Percentiles rank a stretch among this genome's conserved stretches.
These are phyloP conservation scores for Sinocyclocheilus anshuiensis DNA, from an alignment of 2,113 vertebrate species.

Conservation along the genomic window DNA sequence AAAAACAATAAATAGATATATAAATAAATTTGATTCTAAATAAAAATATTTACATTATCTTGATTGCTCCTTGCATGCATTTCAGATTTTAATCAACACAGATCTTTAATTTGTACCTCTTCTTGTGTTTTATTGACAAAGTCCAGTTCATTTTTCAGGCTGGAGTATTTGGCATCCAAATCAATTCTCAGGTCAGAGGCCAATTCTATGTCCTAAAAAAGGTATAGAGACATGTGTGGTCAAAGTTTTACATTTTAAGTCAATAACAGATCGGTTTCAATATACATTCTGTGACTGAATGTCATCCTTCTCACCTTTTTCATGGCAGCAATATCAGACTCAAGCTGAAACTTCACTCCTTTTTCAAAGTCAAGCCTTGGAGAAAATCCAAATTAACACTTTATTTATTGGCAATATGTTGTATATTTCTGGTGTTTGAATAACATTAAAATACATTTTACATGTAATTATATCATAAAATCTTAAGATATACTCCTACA, in stretches of 20 bases:
- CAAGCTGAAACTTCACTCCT: conserved; percentile 70
- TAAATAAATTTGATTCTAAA: no score
- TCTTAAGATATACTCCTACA: no score
- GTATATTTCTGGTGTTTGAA: no score
- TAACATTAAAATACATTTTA: no score
- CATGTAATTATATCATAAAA: no score
- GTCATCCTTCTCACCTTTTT: conserved; percentile 58
- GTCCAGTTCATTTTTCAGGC: conserved; percentile 65
- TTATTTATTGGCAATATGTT: neutral
- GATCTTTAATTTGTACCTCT: conserved; percentile 52
- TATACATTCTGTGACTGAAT: neutral
- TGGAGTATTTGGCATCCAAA: conserved; percentile 63
- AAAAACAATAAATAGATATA: no score
- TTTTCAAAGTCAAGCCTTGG: conserved; percentile 70
- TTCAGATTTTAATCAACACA: neutral
- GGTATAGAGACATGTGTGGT: neutral
- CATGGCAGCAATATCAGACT: conserved; percentile 67
- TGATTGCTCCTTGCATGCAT: neutral
- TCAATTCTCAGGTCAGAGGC: conserved; percentile 64
- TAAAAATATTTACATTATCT: no score
- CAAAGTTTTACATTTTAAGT: neutral
- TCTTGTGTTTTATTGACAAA: conserved; percentile 68
- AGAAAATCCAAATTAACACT: neutral
- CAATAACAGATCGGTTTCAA: neutral
- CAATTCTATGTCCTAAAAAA: conserved; percentile 64